phyloP scores from a whole-genome alignment of 2,797 vertebrate species.

The Myotis vivesi region DNA sequence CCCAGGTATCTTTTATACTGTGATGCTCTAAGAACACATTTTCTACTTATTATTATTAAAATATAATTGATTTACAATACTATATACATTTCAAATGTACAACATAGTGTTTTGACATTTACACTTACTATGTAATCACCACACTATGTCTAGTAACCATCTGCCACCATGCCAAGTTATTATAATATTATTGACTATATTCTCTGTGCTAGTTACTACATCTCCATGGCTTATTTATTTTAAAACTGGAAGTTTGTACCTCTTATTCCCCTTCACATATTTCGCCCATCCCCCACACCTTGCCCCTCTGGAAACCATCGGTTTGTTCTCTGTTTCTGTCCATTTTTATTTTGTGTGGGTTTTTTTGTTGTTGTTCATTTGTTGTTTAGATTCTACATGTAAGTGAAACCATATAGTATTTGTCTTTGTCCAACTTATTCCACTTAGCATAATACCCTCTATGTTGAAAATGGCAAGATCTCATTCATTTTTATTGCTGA shows the following conservation, averaged over 20 bases:
- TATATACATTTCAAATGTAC: background rate
- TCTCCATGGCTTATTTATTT: background rate
- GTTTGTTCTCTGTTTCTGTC: background rate
- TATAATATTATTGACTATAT: background rate
- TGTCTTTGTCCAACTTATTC: background rate
- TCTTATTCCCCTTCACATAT: background rate
- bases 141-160: background rate
- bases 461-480: background rate
- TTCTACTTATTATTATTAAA: background rate
- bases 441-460: background rate
- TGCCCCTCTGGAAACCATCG: background rate
- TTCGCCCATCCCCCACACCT: background rate
- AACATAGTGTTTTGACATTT: background rate
- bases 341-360: background rate
- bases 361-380: background rate
- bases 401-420: background rate
- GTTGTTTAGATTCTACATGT: background rate
- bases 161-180: background rate
- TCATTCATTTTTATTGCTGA: background rate
- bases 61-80: background rate
- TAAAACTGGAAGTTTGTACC: background rate
- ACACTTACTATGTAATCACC: background rate
- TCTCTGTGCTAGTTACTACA: background rate
- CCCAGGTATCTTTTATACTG: background rate
- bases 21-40: slow-evolving; percentile 1